These are phyloP conservation scores for Apomyelois bistriatella DNA, from an alignment of 2,888 invertebrate species.

Conservation along the genomic window DNA sequence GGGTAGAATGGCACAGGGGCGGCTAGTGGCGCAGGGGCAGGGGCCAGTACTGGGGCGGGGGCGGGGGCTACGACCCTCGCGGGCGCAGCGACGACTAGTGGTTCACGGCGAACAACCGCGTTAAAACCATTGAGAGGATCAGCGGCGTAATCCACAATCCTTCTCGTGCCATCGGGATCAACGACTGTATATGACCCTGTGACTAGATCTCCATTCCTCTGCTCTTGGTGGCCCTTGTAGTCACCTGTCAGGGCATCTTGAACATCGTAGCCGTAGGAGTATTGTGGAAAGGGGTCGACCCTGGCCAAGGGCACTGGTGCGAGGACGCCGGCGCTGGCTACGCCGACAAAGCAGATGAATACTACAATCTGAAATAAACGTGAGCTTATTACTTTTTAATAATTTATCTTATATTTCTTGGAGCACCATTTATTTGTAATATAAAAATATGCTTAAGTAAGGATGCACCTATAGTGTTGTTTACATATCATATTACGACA, in stretches of 20 bases:
- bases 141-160: conserved; percentile 79
- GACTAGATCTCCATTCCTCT: conserved; percentile 78
- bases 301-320: conserved; percentile 57
- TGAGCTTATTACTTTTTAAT: background rate
- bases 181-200: conserved; percentile 78
- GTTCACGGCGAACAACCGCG: conserved; percentile 78
- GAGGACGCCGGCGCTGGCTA: conserved; percentile 56
- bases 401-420: too few relatives aligned
- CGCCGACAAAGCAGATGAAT: conserved; percentile 65
- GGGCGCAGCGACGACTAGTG: conserved; percentile 49
- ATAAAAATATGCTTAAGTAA: too few relatives aligned
- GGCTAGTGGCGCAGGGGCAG: conserved; percentile 42
- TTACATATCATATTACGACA: too few relatives aligned
- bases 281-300: conserved; percentile 73
- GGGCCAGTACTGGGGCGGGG: conserved; percentile 32
- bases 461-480: too few relatives aligned
- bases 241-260: conserved; percentile 80
- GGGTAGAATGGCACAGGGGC: conserved; percentile 43
- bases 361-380: conserved; percentile 66
- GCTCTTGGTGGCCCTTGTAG: conserved; percentile 79
- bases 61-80: conserved; percentile 41
- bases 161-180: conserved; percentile 78
- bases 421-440: too few relatives aligned
- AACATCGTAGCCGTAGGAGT: conserved; percentile 80
- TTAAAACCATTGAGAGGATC: conserved; percentile 79